Conservation (phyloP, 2,888 invertebrate species). For the Onthophagus sagittarius region DNA sequence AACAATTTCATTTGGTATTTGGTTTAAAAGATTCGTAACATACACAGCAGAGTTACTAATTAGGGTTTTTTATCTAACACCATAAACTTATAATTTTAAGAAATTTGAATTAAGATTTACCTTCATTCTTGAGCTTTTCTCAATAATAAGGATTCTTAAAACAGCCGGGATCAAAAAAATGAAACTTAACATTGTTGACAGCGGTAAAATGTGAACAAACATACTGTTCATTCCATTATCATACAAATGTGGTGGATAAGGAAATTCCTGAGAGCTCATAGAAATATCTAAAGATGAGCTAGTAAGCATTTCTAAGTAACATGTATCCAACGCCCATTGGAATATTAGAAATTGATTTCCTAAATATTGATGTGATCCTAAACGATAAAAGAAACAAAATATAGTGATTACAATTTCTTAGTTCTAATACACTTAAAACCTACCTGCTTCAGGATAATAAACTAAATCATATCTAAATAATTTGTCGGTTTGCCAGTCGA, state of each 20-base stretch:
- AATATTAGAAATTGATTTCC: constrained; percentile 54
- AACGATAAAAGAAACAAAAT: constrained; percentile 19
- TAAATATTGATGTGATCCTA: constrained; percentile 48
- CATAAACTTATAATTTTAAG: too few relatives aligned
- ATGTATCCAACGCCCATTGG: constrained; percentile 59
- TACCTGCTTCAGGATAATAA: constrained; percentile 25
- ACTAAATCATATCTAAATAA: constrained; percentile 21
- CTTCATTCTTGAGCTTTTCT: constrained; percentile 58
- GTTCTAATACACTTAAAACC: background rate
- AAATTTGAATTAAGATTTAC: too few relatives aligned
- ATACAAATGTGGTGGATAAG: constrained; percentile 50
- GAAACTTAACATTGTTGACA: constrained; percentile 49
- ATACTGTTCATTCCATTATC: constrained; percentile 38
- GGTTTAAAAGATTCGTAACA: too few relatives aligned
- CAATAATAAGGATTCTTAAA: constrained; percentile 56
- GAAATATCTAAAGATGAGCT: constrained; percentile 25
- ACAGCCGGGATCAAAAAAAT: constrained; percentile 53
- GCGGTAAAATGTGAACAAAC: constrained; percentile 44
- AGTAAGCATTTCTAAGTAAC: constrained; percentile 49
- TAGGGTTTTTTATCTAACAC: too few relatives aligned
- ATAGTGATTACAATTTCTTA: constrained; percentile 4
- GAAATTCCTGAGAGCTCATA: constrained; percentile 54
- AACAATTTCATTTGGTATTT: too few relatives aligned
- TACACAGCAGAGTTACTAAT: too few relatives aligned
- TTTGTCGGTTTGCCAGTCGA: constrained; percentile 35